A percentile compares a stretch with the other conserved stretches of the same genome.
Evolutionary conservation across 2,888 invertebrate species (phyloP).

Genomic region (Eledona agricola): DNA sequence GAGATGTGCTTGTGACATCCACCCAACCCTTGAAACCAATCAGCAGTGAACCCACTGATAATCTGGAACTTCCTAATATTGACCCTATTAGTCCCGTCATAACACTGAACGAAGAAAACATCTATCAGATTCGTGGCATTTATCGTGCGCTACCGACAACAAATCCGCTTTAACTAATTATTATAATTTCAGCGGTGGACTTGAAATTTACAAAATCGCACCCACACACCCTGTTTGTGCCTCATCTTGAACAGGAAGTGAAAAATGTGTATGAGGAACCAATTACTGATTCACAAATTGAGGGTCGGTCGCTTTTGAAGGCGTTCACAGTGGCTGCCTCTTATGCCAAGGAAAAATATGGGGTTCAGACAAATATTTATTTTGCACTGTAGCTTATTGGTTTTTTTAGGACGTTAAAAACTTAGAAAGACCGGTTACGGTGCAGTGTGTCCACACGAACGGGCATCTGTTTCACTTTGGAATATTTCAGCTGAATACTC

Average conservation of each 20-base stretch:
- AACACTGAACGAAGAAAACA: slow-evolving; percentile 70
- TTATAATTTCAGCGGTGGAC: slow-evolving; percentile 64
- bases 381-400: slow-evolving; percentile 3
- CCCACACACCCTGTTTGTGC: slow-evolving; percentile 83
- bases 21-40: slow-evolving; percentile 68
- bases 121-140: slow-evolving; percentile 70
- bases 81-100: slow-evolving; percentile 79
- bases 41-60: slow-evolving; percentile 63
- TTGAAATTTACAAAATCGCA: slow-evolving; percentile 64
- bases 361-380: slow-evolving; percentile 59
- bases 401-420: slow-evolving; percentile 67
- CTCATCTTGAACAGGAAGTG: slow-evolving; percentile 72
- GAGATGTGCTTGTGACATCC: slow-evolving; percentile 74
- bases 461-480: slow-evolving; percentile 82
- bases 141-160: slow-evolving; percentile 74
- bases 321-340: slow-evolving; percentile 80
- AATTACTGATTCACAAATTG: slow-evolving; percentile 73
- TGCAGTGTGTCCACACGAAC: slow-evolving; percentile 86
- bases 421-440: slow-evolving; percentile 78
- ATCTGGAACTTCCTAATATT: slow-evolving; percentile 73
- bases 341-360: slow-evolving; percentile 78
- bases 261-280: slow-evolving; percentile 74
- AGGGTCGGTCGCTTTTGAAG: slow-evolving; percentile 75
- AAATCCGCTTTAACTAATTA: slow-evolving; percentile 1
- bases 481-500: slow-evolving; percentile 83